Conservation (phyloP, 2,113 vertebrate genomes). For the Columba janthina region DNA sequence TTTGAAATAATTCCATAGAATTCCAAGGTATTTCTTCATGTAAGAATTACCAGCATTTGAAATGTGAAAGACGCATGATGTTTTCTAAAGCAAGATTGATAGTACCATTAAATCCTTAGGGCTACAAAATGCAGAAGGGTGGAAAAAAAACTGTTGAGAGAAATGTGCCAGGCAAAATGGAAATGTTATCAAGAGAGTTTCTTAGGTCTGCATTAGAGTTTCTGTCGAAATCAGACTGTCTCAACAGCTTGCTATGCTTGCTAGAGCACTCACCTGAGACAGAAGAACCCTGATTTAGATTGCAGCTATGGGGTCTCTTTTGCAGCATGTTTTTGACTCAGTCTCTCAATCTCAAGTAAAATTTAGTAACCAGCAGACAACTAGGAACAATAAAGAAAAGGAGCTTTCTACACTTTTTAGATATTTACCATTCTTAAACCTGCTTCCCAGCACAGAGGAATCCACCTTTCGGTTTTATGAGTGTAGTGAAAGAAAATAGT, state of each 20-base stretch:
- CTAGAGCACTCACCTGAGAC: not conserved
- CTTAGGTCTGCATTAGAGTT: not conserved
- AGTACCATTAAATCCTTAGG: not conserved
- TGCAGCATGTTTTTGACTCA: not conserved
- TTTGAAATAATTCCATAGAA: not conserved
- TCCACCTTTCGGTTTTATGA: not conserved
- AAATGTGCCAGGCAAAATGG: not conserved
- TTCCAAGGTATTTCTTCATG: not conserved
- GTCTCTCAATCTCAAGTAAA: not conserved
- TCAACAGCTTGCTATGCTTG: not conserved
- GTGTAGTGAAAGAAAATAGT: not conserved
- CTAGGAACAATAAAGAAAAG: not conserved
- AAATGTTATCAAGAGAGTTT: not conserved
- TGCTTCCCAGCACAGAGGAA: not conserved
- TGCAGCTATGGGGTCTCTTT: not conserved
- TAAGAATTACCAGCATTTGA: slow-evolving; percentile 7
- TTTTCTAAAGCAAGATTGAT: slow-evolving; percentile 28
- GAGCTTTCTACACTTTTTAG: not conserved
- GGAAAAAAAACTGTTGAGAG: not conserved
- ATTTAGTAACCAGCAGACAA: not conserved
- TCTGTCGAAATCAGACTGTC: not conserved
- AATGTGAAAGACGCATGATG: not conserved
- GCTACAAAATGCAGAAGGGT: not conserved
- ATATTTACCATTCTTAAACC: not conserved
- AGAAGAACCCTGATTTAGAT: not conserved